Base-by-base conservation (phyloP, 2,113 vertebrate species). In the Calonectris borealis region DNA sequence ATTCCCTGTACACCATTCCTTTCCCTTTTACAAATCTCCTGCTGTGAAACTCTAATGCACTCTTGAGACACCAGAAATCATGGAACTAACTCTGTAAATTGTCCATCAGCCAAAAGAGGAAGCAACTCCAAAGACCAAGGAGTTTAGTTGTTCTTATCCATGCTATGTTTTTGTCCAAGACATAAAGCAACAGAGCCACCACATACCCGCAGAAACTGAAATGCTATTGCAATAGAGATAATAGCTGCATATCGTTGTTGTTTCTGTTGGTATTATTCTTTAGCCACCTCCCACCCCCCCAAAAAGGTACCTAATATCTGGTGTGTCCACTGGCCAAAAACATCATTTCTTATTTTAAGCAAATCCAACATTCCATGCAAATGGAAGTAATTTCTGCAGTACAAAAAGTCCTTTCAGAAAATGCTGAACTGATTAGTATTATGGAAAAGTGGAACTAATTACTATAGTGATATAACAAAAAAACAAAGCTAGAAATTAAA, bases 1-100 rank as follows among this genome's bases (percentile, higher is more conserved):
- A 96, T 93, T 97, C 97, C 95, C 91, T 27, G 66, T 78, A 88
- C 84, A 94, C 96, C 87, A 60, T 87, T 91, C 87, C 84, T 87
- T 97, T 97, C 89, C 95, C 91, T 97, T 94, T 96, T 97, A 97
- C 97, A 97, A 97, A 97, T 96, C 96, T 97, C 97, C 96, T 88
- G 95, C 95, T 96, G 93, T 94, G 97, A 97, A 95, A 95, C 58
- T 89, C 86, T 96, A 97, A 96, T 80, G 95, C 93, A 77, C 97
- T 91, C 95, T 62, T 58, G 96, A 94, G 97, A 94, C 89, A 44
- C 46, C 16, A 82, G 64, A 87, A 93, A 95, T 80, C 94, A 85
- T 36, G 75, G 93, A 95, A 85, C 89, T 83, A 79, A 48, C 86
- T 84, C 84, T 87, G 75, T 73, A 93, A 91, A 83, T 62, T 90